These are phyloP conservation scores for Callimorpha dominula DNA, from an alignment of 2,888 invertebrate genomes.

Conservation along the genomic window DNA sequence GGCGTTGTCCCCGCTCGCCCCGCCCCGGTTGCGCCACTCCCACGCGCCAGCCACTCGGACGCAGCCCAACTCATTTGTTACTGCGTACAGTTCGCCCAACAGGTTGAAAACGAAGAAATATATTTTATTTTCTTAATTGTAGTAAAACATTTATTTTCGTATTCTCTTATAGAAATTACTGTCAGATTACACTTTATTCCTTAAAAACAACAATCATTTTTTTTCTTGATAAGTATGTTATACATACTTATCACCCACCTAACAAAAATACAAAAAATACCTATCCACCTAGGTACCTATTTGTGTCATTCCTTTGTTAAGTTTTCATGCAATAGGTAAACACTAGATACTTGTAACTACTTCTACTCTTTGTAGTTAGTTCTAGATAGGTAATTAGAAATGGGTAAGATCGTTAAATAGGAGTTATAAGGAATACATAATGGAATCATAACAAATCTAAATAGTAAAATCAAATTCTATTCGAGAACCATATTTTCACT, in stretches of 20 bases:
- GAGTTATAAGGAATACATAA: not conserved
- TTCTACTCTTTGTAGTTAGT: not conserved
- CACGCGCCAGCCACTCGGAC: constrained; percentile 81
- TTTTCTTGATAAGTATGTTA: too few relatives aligned
- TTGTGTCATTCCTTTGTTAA: not conserved
- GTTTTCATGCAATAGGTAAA: not conserved
- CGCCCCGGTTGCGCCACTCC: constrained; percentile 85
- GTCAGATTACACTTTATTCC: not conserved
- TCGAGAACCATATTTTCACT: not conserved
- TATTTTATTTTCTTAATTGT: constrained; percentile 13
- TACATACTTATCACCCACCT: too few relatives aligned
- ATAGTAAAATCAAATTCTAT: not conserved
- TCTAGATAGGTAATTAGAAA: not conserved
- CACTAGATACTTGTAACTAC: not conserved
- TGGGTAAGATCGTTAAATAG: too few relatives aligned
- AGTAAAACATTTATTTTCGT: not conserved
- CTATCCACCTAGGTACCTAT: not conserved
- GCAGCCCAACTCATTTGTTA: constrained; percentile 86
- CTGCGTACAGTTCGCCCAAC: constrained; percentile 75
- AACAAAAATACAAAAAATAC: not conserved
- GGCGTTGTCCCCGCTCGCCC: constrained; percentile 84
- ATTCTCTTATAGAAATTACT: not conserved
- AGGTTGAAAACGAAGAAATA: constrained; percentile 58
- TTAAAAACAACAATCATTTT: not conserved
- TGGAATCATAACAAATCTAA: not conserved